Percentiles rank a stretch among this genome's conserved stretches.
phyloP scores from a whole-genome alignment of 2,797 vertebrate genomes.

The Notolabrus celidotus region DNA sequence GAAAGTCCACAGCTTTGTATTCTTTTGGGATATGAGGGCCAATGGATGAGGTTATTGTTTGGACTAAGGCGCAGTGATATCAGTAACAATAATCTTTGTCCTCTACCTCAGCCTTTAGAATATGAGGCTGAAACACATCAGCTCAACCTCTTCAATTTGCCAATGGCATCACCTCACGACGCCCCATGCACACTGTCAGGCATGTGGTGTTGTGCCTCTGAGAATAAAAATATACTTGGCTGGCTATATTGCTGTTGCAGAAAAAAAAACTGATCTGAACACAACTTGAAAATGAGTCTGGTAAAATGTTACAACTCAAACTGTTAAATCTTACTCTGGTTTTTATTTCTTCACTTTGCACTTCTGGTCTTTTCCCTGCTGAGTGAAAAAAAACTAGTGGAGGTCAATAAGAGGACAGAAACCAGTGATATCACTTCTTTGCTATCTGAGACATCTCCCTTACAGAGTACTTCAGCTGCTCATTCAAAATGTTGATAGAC shows the following conservation, averaged over 20 bases:
- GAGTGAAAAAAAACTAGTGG: neutral
- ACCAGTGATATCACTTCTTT: neutral
- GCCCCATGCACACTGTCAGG: neutral
- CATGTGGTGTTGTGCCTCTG: neutral
- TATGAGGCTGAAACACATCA: constrained; percentile 37
- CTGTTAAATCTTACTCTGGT: neutral
- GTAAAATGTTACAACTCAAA: neutral
- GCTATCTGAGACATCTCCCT: neutral
- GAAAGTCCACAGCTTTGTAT: constrained; percentile 65
- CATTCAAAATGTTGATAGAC: too few relatives aligned
- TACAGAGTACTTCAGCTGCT: too few relatives aligned
- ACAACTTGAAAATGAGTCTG: neutral
- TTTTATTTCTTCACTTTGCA: neutral
- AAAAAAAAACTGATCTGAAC: neutral
- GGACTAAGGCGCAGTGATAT: constrained; percentile 60
- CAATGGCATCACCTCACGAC: neutral
- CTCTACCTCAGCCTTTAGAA: constrained; percentile 53
- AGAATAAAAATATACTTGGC: neutral
- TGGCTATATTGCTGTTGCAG: neutral
- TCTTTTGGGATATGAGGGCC: constrained; percentile 69
- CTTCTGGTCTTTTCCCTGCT: neutral
- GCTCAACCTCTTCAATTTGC: constrained; percentile 2
- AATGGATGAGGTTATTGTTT: constrained; percentile 77
- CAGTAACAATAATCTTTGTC: constrained; percentile 73
- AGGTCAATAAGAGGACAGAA: neutral